Evolutionary conservation across 2,113 vertebrate genomes (phyloP), one percentile per base, ranked within the genome.

Genomic region (Phylloscopus whistleri): DNA sequence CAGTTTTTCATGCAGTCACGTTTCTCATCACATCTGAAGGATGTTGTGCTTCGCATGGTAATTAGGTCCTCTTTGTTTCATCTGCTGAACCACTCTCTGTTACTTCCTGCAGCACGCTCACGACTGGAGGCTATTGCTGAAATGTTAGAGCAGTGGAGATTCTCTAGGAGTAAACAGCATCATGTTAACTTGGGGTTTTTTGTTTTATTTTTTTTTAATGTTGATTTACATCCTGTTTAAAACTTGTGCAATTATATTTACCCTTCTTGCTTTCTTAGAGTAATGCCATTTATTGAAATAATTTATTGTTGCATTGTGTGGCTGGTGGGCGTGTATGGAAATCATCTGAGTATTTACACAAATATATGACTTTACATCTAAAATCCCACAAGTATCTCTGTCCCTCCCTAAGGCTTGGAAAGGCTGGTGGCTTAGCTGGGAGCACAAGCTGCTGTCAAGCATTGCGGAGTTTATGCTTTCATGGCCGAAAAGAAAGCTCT

Each of bases 1-100:
- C 84, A 64, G 98, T 97, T 98, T 98, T 97, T 98, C 97, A 97
- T 96, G 97, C 97, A 97, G 98, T 97, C 98, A 98, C 96, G 91
- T 98, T 98, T 98, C 98, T 98, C 98, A 98, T 98, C 97, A 98
- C 98, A 98, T 98, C 98, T 98, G 98, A 98, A 98, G 94, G 97
- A 97, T 96, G 97, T 96, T 98, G 98, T 98, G 98, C 98, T 97
- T 98, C 69, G 98, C 98, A 98, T 98, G 97, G 97, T 98, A 98
- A 98, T 98, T 98, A 98, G 98, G 97, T 97, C 96, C 94, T 98
- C 98, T 98, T 98, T 99, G 98, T 98, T 98, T 98, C 97, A 95
- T 98, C 97, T 96, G 91, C 96, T 96, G 90, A 94, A 77, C 89
- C 56, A 86, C 94, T 97, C 96, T 93, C 92, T 56, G 90, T 88